phyloP scores from a whole-genome alignment of 2,113 vertebrate genomes.

The Ctenodactylus gundi region DNA sequence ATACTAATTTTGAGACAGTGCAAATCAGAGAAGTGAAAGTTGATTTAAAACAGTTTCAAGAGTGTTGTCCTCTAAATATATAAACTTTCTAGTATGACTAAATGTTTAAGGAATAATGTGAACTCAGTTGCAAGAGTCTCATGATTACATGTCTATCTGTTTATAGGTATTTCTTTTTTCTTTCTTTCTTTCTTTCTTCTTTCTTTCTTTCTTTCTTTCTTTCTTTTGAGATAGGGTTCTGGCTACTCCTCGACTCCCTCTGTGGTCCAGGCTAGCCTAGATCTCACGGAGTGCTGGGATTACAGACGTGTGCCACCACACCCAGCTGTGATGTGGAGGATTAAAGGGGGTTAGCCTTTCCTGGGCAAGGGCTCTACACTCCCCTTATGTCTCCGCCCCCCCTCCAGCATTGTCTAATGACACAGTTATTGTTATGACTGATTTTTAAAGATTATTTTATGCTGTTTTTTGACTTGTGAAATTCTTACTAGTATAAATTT shows the following conservation, averaged over 20 bases:
- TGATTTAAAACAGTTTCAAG: constrained; percentile 26
- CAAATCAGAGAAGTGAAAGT: not conserved
- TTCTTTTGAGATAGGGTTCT: too few relatives aligned
- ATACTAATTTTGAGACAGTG: not conserved
- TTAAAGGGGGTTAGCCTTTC: too few relatives aligned
- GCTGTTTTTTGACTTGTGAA: not conserved
- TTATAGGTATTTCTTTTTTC: too few relatives aligned
- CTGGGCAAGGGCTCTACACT: too few relatives aligned
- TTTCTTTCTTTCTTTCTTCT: too few relatives aligned
- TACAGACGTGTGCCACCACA: too few relatives aligned
- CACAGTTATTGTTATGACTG: not conserved
- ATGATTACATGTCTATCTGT: constrained; percentile 24
- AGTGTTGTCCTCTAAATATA: constrained; percentile 56
- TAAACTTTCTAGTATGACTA: not conserved
- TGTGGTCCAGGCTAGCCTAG: too few relatives aligned
- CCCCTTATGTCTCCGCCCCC: too few relatives aligned
- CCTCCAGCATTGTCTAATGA: constrained; percentile 46
- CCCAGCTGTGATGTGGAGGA: too few relatives aligned
- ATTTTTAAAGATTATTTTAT: not conserved
- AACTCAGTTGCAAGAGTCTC: constrained; percentile 19
- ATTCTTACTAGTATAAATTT: not conserved
- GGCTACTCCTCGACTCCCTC: too few relatives aligned
- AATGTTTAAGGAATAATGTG: constrained; percentile 36
- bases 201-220: too few relatives aligned
- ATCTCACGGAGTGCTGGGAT: too few relatives aligned